Conservation (phyloP, 2,113 vertebrate genomes). For the Diglossa brunneiventris region DNA sequence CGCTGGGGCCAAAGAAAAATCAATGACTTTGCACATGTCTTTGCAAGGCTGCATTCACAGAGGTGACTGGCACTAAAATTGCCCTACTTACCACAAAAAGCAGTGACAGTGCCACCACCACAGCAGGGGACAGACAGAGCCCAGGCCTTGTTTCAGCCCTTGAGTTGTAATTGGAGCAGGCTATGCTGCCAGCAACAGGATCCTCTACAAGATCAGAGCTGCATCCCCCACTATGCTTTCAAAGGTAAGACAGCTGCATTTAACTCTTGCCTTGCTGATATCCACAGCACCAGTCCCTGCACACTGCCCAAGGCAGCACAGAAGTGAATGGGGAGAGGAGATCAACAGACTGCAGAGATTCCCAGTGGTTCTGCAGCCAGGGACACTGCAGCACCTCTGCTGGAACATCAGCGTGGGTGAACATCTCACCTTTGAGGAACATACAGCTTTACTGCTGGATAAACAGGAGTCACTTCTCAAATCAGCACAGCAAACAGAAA, state of each 20-base stretch:
- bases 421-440: not conserved
- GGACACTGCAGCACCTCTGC: not conserved
- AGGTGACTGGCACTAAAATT: conserved; percentile 24
- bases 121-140: not conserved
- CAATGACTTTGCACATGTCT: conserved; percentile 33
- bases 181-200: conserved; percentile 28
- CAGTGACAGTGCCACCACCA: not conserved
- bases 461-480: not conserved
- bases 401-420: not conserved
- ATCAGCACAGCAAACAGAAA: not conserved
- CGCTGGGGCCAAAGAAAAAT: not conserved
- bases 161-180: conserved; percentile 9
- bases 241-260: not conserved
- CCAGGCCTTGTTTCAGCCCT: not conserved
- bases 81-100: conserved; percentile 48
- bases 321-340: not conserved
- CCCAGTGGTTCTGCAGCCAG: not conserved
- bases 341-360: not conserved
- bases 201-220: not conserved
- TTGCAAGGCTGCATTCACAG: conserved; percentile 38
- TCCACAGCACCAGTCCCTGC: not conserved
- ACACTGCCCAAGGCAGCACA: not conserved
- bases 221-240: not conserved
- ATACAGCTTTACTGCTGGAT: not conserved
- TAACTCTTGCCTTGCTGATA: not conserved